Conservation (phyloP, 2,888 invertebrate genomes). For the Rotaria socialis region DNA sequence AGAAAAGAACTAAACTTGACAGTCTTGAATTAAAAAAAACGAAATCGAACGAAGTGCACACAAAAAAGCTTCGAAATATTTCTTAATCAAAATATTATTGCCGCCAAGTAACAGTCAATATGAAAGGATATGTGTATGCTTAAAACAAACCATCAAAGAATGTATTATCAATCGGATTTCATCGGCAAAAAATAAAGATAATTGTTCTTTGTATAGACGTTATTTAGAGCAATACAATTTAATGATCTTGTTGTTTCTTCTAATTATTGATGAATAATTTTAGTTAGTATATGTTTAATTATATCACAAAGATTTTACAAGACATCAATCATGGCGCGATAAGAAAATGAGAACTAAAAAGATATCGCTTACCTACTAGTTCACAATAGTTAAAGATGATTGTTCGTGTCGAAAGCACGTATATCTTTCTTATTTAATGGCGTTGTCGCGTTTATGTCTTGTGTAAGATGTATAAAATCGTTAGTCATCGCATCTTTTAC, state of each 20-base stretch:
- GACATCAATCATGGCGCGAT: background rate
- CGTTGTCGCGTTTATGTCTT: slow-evolving; percentile 10
- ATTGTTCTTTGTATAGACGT: background rate
- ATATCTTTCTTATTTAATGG: background rate
- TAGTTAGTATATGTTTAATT: background rate
- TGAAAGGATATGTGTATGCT: background rate
- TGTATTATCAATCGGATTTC: background rate
- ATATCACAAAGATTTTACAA: too few species aligned
- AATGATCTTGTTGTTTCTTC: too few species aligned
- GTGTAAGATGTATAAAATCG: slow-evolving; percentile 26
- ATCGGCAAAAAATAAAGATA: background rate
- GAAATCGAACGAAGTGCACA: background rate
- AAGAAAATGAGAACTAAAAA: background rate
- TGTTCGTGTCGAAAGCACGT: slow-evolving; percentile 12
- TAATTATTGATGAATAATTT: background rate
- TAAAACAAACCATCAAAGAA: background rate
- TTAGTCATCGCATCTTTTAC: background rate
- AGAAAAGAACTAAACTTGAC: background rate
- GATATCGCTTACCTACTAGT: background rate
- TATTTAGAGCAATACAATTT: background rate
- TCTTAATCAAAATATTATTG: background rate
- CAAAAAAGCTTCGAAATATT: background rate
- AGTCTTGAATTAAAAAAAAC: background rate
- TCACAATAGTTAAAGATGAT: background rate
- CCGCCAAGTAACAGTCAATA: background rate